Base-by-base conservation (phyloP, 35 echinoderm and acorn worm genomes). In the Heliocidaris tuberculata region DNA sequence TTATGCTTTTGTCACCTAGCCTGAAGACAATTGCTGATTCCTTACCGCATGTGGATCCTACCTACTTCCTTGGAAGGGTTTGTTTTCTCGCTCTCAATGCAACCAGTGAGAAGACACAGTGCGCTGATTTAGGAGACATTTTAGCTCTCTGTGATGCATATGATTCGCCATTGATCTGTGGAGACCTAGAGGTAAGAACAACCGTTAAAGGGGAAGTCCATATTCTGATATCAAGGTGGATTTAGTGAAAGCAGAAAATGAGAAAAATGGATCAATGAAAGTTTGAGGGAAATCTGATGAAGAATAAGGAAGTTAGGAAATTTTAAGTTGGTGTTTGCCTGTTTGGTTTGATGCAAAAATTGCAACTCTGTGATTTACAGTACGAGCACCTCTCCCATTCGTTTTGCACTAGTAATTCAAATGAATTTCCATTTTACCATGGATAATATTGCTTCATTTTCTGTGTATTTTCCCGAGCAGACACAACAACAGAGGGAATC, bases 101-200 rank as follows among this genome's bases (percentile, higher is more conserved):
- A 10, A 94, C 48, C 85, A 95, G 95, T 50, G 93, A 97, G 6
- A 85, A 90, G 86, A 86, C 95, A 31, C 96, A 97, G n/a, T 86
- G 86, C 49, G 96, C 96, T 24, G 95, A 97, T 86, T 56, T 97
- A 29, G 95, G 50, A 35, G 92, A 96, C 49, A 94, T 99, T 31
- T 91, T 95, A 13, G 95, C 95, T 30, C 93, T 99, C 31, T 97
- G 98, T 95, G 97, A 99, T 96, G 93, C 98, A 1, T 96, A 96
- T 48, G 92, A 99, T 56, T 97, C 97, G 19, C 98, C 96, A 19
- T 96, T 99, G 98, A 85, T 99, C 13, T 97, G 94, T 50, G 96
- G 93, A 70, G 95, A 93, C 60, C 70, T 97, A 21, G 85, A 99
- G 94, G 98, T 99, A 85, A 93, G 91, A 17, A n/a, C 92, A 89